These are phyloP conservation scores for Euwallacea similis DNA, from an alignment of 1,140 invertebrate species.

Conservation along the genomic window DNA sequence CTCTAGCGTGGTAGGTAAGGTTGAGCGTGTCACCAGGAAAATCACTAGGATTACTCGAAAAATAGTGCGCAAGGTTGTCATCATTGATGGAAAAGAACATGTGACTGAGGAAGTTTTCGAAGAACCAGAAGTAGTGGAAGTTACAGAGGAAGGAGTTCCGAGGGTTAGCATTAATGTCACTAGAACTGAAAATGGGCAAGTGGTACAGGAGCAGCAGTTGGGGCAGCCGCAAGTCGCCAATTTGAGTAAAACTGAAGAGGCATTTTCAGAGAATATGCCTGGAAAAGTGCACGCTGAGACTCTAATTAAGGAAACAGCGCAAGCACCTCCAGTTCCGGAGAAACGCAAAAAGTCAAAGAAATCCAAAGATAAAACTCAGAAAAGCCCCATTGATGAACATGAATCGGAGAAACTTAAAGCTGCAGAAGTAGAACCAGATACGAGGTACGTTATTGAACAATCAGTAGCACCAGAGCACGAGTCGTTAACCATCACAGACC, in stretches of 20 bases:
- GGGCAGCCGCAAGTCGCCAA: constrained; percentile 42
- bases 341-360: constrained; percentile 1
- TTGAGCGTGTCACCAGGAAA: constrained; percentile 76
- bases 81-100: constrained; percentile 81
- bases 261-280: neutral
- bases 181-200: constrained; percentile 59
- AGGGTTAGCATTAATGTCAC: constrained; percentile 74
- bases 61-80: constrained; percentile 72
- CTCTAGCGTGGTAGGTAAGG: constrained; percentile 71
- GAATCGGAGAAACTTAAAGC: constrained; percentile 14
- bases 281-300: constrained; percentile 4
- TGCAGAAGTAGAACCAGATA: constrained; percentile 12
- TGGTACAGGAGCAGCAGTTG: constrained; percentile 56
- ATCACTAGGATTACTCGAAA: constrained; percentile 73
- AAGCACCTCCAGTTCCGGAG: neutral
- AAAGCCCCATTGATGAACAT: neutral
- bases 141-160: constrained; percentile 73
- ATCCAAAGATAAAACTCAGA: constrained; percentile 5
- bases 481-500: constrained; percentile 42
- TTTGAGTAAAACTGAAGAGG: constrained; percentile 13
- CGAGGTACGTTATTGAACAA: constrained; percentile 51
- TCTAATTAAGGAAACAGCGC: neutral
- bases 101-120: constrained; percentile 80
- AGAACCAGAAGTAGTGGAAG: constrained; percentile 79
- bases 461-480: constrained; percentile 43